Percentiles rank a stretch among this genome's conserved stretches.
phyloP scores from a whole-genome alignment of 2,888 invertebrate species.

The Rhodophaea formosa region DNA sequence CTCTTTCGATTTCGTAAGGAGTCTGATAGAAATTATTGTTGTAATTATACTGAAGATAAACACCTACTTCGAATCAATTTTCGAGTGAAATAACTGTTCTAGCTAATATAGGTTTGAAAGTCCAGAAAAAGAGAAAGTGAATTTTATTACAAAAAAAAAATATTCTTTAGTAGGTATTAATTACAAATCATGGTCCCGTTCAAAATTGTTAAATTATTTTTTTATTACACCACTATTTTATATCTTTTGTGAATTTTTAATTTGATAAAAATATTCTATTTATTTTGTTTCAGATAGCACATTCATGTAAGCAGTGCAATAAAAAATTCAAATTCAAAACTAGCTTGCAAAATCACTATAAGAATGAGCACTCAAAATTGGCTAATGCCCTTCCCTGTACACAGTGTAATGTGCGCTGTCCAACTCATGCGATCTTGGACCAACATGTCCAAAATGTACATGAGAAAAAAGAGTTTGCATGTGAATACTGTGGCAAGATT shows the following conservation, averaged over 20 bases:
- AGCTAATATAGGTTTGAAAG: too few relatives aligned
- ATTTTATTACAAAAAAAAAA: too few relatives aligned
- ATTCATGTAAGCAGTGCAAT: constrained; percentile 81
- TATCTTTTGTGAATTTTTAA: background rate
- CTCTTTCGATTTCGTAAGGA: constrained; percentile 14
- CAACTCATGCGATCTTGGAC: constrained; percentile 81
- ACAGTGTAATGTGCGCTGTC: constrained; percentile 85
- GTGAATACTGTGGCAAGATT: constrained; percentile 84
- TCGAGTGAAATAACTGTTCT: too few relatives aligned
- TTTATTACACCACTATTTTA: too few relatives aligned
- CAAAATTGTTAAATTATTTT: too few relatives aligned
- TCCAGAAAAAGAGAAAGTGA: too few relatives aligned
- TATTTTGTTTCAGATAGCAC: constrained; percentile 36
- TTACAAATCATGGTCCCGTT: too few relatives aligned
- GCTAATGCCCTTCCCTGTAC: constrained; percentile 83
- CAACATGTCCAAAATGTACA: constrained; percentile 86
- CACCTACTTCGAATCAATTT: too few relatives aligned
- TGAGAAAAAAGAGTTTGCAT: constrained; percentile 72
- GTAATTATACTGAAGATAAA: background rate
- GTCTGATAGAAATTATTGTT: background rate
- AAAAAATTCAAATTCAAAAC: constrained; percentile 87
- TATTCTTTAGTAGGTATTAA: too few relatives aligned
- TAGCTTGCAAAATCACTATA: constrained; percentile 84
- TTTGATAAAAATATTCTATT: constrained; percentile 11
- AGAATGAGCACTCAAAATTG: constrained; percentile 84